Conservation (phyloP, 1,140 invertebrate species). For the Luehdorfia chinensis region DNA sequence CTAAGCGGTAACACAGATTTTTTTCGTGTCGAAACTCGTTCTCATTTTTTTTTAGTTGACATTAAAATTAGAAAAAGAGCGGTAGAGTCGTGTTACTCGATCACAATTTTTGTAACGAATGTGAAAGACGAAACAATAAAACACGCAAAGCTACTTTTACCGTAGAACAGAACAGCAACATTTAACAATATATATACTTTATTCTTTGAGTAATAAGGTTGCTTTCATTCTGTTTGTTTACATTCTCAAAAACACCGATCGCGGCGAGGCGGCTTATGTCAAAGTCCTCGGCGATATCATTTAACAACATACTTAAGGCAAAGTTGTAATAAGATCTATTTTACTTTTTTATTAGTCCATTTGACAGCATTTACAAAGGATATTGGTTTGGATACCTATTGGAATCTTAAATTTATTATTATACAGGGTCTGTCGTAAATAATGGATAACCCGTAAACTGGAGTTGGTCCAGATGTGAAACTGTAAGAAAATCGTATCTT, state of each 20-base stretch:
- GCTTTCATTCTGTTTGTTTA: constrained; percentile 14
- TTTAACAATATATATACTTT: constrained; percentile 16
- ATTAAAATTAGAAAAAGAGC: constrained; percentile 23
- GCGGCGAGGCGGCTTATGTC: constrained; percentile 20
- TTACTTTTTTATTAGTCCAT: constrained; percentile 15
- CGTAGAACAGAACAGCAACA: constrained; percentile 16
- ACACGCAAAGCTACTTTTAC: constrained; percentile 22
- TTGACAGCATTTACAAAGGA: constrained; percentile 7
- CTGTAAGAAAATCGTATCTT: no score
- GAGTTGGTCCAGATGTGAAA: no score
- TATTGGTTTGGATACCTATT: constrained; percentile 21
- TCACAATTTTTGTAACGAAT: constrained; percentile 28
- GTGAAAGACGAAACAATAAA: constrained; percentile 22
- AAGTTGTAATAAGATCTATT: constrained; percentile 18
- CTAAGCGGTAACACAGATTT: constrained; percentile 31
- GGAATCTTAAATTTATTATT: constrained; percentile 7
- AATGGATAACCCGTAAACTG: no score
- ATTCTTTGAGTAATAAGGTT: constrained; percentile 13
- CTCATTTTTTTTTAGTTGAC: constrained; percentile 27
- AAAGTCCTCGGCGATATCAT: constrained; percentile 10
- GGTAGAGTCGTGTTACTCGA: constrained; percentile 19
- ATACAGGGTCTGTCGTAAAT: no score
- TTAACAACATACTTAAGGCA: background rate
- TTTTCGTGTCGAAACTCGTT: constrained; percentile 23
- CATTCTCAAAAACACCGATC: constrained; percentile 17